These are phyloP conservation scores for Prunella strophiata DNA, from an alignment of 2,797 vertebrate species.

Conservation along the genomic window DNA sequence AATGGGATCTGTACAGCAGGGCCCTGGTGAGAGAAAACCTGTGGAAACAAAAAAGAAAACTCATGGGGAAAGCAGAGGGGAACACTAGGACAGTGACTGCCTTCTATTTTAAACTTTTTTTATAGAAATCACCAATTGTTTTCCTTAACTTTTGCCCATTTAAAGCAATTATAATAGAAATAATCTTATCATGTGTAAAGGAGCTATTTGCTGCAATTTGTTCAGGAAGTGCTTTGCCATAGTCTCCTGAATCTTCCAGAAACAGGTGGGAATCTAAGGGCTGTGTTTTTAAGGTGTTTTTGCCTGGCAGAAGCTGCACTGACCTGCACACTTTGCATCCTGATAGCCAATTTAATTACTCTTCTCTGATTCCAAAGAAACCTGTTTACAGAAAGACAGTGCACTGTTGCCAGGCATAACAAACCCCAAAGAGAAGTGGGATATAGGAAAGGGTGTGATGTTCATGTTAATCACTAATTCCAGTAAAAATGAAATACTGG, in stretches of 20 bases:
- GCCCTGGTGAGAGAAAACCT: background rate
- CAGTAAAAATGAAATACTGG: constrained; percentile 24
- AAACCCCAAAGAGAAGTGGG: background rate
- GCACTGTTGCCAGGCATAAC: background rate
- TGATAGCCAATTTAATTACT: constrained; percentile 24
- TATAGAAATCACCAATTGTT: background rate
- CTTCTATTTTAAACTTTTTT: background rate
- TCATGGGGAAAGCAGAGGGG: background rate
- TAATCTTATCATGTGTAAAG: background rate
- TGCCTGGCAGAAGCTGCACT: background rate
- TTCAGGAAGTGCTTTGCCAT: background rate
- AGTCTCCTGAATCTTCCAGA: background rate
- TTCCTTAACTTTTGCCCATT: background rate
- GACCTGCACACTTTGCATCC: background rate
- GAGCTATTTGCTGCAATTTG: background rate
- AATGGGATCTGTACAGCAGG: background rate
- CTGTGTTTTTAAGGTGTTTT: background rate
- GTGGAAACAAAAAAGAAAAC: background rate
- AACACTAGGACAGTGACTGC: background rate
- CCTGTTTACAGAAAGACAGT: background rate
- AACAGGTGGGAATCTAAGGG: background rate
- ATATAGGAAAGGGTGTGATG: background rate
- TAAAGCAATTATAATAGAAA: background rate
- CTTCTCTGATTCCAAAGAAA: background rate
- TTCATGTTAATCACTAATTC: constrained; percentile 28